Percentiles rank a stretch among this genome's conserved stretches.
These are phyloP conservation scores for Styela plicata DNA, from an alignment of 23 tunicate species.

Conservation along the genomic window DNA sequence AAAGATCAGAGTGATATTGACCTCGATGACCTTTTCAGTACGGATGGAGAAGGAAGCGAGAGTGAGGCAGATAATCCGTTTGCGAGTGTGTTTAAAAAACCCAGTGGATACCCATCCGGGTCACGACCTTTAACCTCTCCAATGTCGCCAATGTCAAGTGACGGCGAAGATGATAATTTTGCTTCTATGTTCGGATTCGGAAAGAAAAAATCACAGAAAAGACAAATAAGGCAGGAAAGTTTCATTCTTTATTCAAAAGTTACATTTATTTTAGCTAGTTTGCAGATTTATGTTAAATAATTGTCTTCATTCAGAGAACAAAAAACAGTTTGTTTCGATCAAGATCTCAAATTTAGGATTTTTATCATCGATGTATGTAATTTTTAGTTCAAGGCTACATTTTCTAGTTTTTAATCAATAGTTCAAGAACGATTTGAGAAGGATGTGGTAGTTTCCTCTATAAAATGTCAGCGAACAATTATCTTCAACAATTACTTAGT, in stretches of 20 bases:
- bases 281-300: no score
- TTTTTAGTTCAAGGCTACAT: not conserved
- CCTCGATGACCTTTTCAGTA: not conserved
- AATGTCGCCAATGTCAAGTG: constrained; percentile 12
- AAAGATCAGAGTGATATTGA: not conserved
- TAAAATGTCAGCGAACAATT: no score
- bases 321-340: not conserved
- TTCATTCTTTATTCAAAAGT: no score
- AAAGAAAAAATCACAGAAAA: not conserved
- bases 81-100: not conserved
- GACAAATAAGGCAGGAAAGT: not conserved
- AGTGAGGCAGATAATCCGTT: not conserved
- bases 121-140: not conserved
- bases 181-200: constrained; percentile 31
- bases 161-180: constrained; percentile 31
- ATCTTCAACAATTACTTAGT: no score
- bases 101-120: not conserved
- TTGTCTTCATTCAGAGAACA: not conserved
- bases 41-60: constrained; percentile 3
- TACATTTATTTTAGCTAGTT: no score
- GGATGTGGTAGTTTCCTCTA: no score
- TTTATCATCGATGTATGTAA: not conserved
- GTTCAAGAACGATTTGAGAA: no score
- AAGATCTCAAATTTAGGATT: not conserved
- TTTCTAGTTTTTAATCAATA: not conserved